Conservation (phyloP, 2,797 vertebrate species). For the Chaunax sp. region DNA sequence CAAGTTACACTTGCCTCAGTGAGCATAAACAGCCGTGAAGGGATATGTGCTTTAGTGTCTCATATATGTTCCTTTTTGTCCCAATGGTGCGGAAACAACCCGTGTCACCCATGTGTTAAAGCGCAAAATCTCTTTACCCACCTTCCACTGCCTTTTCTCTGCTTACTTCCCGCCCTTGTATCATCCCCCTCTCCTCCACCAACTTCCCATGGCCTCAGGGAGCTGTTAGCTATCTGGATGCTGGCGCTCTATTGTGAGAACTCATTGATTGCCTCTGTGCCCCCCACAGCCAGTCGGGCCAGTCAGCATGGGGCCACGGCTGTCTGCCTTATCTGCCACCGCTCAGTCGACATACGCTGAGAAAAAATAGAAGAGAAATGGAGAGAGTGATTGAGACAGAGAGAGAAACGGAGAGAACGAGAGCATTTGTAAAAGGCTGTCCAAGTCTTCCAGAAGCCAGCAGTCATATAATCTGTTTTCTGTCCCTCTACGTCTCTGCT, state of each 20-base stretch:
- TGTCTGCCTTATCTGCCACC: constrained; percentile 81
- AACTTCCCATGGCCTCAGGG: constrained; percentile 82
- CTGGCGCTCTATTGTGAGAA: constrained; percentile 85
- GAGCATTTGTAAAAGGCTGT: constrained; percentile 68
- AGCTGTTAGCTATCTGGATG: constrained; percentile 87
- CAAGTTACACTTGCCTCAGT: constrained; percentile 44
- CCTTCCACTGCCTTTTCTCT: constrained; percentile 56
- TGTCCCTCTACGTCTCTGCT: constrained; percentile 57
- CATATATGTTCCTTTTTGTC: constrained; percentile 28
- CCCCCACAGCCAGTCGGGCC: constrained; percentile 76
- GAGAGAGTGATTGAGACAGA: constrained; percentile 57
- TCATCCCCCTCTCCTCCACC: constrained; percentile 61
- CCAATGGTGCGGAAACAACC: constrained; percentile 43
- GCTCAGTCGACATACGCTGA: constrained; percentile 74
- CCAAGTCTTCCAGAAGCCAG: constrained; percentile 74
- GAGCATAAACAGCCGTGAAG: constrained; percentile 44
- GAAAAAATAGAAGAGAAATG: constrained; percentile 53
- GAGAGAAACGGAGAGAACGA: constrained; percentile 31
- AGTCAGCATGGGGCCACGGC: constrained; percentile 83
- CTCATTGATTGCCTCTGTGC: constrained; percentile 86
- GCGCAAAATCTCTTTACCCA: constrained; percentile 56
- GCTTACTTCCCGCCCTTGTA: constrained; percentile 27
- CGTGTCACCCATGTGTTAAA: constrained; percentile 62
- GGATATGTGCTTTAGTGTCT: constrained; percentile 26
- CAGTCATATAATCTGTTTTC: constrained; percentile 76